phyloP scores from a whole-genome alignment of 2,888 invertebrate species.

The Crocallis elinguaria region DNA sequence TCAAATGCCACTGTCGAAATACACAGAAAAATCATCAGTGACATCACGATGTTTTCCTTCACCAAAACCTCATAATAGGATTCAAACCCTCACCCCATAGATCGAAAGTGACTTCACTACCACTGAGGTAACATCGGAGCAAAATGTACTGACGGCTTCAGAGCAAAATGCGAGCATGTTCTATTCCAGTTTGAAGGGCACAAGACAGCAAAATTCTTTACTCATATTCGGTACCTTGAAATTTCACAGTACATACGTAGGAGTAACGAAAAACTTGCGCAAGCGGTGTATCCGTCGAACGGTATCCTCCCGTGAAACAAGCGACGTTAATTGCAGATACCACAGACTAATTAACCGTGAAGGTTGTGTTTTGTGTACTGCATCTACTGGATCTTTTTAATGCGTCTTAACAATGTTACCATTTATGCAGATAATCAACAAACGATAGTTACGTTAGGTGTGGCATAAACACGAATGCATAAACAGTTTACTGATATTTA shows the following conservation, averaged over 20 bases:
- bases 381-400: constrained; percentile 6
- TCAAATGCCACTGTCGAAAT: too few relatives aligned
- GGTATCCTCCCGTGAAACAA: constrained; percentile 55
- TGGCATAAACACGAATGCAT: not conserved
- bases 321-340: constrained; percentile 67
- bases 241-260: constrained; percentile 30
- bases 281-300: constrained; percentile 48
- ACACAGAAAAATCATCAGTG: too few relatives aligned
- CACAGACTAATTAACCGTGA: constrained; percentile 70
- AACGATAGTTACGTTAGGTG: constrained; percentile 6
- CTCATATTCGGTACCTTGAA: not conserved
- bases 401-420: constrained; percentile 19
- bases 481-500: too few relatives aligned
- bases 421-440: constrained; percentile 19
- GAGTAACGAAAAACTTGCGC: constrained; percentile 45
- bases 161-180: too few relatives aligned
- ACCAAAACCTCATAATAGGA: too few relatives aligned
- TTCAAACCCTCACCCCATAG: too few relatives aligned
- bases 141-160: too few relatives aligned
- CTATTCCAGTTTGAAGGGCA: too few relatives aligned
- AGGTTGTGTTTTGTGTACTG: constrained; percentile 50
- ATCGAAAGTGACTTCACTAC: too few relatives aligned
- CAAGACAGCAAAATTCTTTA: too few relatives aligned
- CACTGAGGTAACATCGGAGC: too few relatives aligned
- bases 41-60: too few relatives aligned